Evolutionary conservation across 1,140 invertebrate genomes (phyloP).

Genomic region (Aethina tumida): DNA sequence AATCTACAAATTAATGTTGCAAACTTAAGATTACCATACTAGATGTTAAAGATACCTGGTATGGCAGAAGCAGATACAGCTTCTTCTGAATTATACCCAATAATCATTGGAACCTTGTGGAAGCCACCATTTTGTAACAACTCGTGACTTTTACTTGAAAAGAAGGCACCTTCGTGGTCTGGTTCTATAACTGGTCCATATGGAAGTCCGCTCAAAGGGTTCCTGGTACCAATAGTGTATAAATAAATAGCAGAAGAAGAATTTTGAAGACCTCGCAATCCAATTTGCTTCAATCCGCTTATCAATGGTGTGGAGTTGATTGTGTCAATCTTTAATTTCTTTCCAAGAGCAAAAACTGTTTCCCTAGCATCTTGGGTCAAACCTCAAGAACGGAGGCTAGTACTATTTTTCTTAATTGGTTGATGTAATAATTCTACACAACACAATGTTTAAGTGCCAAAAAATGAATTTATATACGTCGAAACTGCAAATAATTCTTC

Average conservation of each 20-base stretch:
- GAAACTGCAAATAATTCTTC: no score
- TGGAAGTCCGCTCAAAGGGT: conserved; percentile 11
- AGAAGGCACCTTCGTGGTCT: conserved; percentile 8
- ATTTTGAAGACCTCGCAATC: no score
- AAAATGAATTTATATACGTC: no score
- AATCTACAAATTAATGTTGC: no score
- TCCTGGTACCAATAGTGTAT: no score
- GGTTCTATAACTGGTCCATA: conserved; percentile 14
- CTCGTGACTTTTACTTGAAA: conserved; percentile 10
- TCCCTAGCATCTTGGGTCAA: conserved; percentile 14
- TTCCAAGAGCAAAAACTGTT: conserved; percentile 12
- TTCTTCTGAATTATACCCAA: conserved; percentile 16
- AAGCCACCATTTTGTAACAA: conserved; percentile 10
- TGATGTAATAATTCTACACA: conserved; percentile 19
- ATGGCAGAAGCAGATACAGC: conserved; percentile 3
- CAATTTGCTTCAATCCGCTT: no score
- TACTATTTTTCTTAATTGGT: conserved; percentile 23
- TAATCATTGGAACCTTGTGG: conserved; percentile 13
- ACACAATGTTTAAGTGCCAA: no score
- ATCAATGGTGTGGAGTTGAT: no score
- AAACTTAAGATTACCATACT: no score
- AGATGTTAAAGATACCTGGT: no score
- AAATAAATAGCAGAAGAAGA: no score
- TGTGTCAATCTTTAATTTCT: no score
- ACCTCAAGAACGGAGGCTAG: conserved; percentile 18